Percentiles rank a stretch among this genome's conserved stretches.
These are phyloP conservation scores for Synanthedon formicaeformis DNA, from an alignment of 2,888 invertebrate species.

Conservation along the genomic window DNA sequence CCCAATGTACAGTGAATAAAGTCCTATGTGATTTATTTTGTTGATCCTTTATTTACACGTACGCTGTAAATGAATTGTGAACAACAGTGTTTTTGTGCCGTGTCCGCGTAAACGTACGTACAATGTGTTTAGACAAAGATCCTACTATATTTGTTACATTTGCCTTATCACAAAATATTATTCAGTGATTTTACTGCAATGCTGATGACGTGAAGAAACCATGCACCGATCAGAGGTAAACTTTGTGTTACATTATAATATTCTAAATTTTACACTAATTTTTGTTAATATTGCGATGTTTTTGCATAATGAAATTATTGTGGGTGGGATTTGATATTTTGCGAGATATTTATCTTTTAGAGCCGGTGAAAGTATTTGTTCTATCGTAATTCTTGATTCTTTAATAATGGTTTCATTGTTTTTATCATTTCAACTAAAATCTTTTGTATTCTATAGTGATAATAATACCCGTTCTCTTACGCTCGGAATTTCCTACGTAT, in stretches of 20 bases:
- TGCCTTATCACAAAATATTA: constrained; percentile 29
- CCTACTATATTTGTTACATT: constrained; percentile 29
- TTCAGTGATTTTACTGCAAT: constrained; percentile 37
- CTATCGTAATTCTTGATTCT: neutral
- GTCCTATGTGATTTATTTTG: constrained; percentile 20
- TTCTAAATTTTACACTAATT: constrained; percentile 8
- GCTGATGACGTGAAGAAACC: constrained; percentile 21
- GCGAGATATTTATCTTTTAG: constrained; percentile 18
- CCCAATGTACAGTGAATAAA: constrained; percentile 21
- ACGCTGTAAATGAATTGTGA: constrained; percentile 22
- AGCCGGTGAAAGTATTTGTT: constrained; percentile 3
- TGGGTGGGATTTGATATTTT: constrained; percentile 7
- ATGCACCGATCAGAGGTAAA: constrained; percentile 39
- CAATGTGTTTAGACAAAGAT: constrained; percentile 28
- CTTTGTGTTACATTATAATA: neutral
- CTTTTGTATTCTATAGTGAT: neutral
- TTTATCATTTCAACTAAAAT: neutral
- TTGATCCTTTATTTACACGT: constrained; percentile 19
- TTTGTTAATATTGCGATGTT: constrained; percentile 16
- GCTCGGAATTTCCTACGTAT: neutral
- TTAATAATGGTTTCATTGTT: neutral
- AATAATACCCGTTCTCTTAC: neutral
- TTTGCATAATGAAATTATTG: constrained; percentile 3
- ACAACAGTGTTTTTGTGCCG: constrained; percentile 29
- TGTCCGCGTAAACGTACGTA: constrained; percentile 28